These are phyloP conservation scores for Pipistrellus nathusii DNA, from an alignment of 2,797 vertebrate genomes.

Conservation along the genomic window DNA sequence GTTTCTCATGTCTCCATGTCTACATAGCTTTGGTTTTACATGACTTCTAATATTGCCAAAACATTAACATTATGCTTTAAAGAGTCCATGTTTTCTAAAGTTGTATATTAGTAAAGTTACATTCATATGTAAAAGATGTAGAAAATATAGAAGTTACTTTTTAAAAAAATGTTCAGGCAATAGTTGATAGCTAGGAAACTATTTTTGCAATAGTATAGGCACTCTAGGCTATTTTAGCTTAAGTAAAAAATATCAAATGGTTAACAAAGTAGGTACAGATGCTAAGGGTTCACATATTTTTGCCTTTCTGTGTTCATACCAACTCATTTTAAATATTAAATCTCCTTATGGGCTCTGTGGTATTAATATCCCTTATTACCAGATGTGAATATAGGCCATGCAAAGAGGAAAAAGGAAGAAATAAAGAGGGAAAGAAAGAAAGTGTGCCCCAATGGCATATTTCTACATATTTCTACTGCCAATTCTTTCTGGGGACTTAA, in stretches of 20 bases:
- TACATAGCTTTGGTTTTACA: neutral
- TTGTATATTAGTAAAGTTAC: neutral
- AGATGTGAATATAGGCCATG: neutral
- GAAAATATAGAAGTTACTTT: neutral
- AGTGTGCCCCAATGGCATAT: neutral
- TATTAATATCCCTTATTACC: neutral
- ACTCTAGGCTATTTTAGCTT: neutral
- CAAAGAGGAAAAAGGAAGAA: neutral
- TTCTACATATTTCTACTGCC: neutral
- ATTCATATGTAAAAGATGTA: neutral
- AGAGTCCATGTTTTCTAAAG: neutral
- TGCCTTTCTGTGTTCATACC: neutral
- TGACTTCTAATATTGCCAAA: neutral
- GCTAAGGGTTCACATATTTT: neutral
- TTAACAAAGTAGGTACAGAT: neutral
- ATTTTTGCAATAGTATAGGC: neutral
- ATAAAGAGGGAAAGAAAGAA: neutral
- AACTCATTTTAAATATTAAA: slow-evolving; percentile 29
- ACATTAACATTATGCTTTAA: neutral
- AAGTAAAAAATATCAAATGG: neutral
- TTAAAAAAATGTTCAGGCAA: neutral
- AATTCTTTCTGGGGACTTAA: slow-evolving; percentile 9
- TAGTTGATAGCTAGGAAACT: neutral
- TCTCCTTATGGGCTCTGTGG: neutral
- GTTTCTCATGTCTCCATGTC: neutral